These are phyloP conservation scores for Pantelozetes paolii DNA, from an alignment of 2,888 invertebrate species.

Conservation along the genomic window DNA sequence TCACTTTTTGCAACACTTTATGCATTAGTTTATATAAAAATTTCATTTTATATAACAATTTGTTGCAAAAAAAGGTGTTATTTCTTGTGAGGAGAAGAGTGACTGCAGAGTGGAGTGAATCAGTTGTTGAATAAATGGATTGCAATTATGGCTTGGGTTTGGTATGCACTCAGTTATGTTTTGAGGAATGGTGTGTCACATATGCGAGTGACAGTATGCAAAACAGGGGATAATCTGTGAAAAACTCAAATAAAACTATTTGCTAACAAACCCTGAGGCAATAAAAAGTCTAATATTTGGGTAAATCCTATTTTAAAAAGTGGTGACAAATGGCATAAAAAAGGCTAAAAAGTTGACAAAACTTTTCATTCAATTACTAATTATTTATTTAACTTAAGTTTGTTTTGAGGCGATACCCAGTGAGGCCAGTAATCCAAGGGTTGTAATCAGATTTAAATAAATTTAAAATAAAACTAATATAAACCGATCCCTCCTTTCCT, in stretches of 20 bases:
- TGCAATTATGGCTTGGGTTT: neutral
- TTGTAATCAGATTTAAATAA: conserved; percentile 10
- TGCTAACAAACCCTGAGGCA: neutral
- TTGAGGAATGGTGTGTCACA: neutral
- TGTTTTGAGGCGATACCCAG: neutral
- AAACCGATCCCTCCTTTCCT: neutral
- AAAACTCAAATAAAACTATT: conserved; percentile 18
- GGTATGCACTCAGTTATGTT: neutral
- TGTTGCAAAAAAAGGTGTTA: neutral
- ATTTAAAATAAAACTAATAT: neutral
- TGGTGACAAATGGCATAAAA: neutral
- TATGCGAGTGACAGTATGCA: conserved; percentile 6
- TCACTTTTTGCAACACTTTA: neutral
- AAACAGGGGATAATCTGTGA: conserved; percentile 7
- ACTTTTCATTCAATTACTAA: neutral
- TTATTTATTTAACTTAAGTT: too few species aligned
- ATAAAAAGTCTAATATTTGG: neutral
- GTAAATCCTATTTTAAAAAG: neutral
- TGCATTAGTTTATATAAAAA: neutral
- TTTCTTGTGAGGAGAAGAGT: neutral
- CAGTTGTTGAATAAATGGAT: neutral
- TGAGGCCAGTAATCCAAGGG: neutral
- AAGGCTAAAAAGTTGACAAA: too few species aligned
- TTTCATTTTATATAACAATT: neutral
- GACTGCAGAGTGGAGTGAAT: neutral